phyloP scores from a whole-genome alignment of 2,113 vertebrate genomes.

The Dendropsophus ebraccatus region DNA sequence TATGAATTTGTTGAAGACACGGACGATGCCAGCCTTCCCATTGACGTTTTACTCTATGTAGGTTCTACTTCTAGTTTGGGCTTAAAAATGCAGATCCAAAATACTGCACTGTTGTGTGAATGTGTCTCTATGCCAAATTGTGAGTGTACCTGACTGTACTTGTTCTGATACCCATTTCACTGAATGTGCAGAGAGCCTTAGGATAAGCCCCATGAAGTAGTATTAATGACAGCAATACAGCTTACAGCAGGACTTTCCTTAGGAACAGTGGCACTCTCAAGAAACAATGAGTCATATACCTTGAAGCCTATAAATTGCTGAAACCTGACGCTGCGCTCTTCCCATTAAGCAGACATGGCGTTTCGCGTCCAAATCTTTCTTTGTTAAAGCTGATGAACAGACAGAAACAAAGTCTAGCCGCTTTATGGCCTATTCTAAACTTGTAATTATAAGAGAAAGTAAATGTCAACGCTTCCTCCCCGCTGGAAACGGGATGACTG shows the following conservation, averaged over 20 bases:
- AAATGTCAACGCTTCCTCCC: background rate
- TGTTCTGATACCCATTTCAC: background rate
- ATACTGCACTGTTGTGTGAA: no score
- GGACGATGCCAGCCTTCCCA: no score
- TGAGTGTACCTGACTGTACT: background rate
- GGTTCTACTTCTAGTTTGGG: no score
- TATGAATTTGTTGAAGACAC: no score
- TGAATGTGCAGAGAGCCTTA: background rate
- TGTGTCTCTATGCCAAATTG: no score
- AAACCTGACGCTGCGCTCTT: background rate
- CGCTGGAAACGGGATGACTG: background rate
- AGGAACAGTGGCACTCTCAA: background rate
- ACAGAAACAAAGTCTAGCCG: constrained; percentile 4
- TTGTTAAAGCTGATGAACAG: background rate
- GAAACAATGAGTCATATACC: constrained; percentile 8
- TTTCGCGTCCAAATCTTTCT: background rate
- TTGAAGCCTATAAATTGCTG: background rate
- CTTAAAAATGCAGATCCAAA: no score
- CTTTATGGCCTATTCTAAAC: background rate
- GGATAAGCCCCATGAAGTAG: background rate
- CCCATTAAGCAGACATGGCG: constrained; percentile 4
- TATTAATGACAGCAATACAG: constrained; percentile 7
- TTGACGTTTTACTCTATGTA: no score
- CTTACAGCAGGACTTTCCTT: constrained; percentile 11
- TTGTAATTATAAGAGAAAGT: background rate